These are phyloP conservation scores for Apotomis capreana DNA, from an alignment of 2,888 invertebrate species.

Conservation along the genomic window DNA sequence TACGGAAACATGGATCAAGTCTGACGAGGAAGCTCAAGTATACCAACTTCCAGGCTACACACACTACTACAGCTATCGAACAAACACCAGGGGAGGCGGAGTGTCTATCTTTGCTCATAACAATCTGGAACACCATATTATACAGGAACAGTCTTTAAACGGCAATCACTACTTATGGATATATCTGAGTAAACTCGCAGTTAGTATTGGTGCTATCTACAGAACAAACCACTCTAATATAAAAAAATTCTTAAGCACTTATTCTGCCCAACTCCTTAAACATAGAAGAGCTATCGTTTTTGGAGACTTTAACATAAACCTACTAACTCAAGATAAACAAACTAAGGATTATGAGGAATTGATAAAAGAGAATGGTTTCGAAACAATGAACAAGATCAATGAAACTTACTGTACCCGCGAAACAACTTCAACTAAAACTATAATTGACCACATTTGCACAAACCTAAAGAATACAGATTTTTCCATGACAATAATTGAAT, in stretches of 20 bases:
- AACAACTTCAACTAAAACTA: conserved; percentile 31
- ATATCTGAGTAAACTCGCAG: conserved; percentile 40
- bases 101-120: no score
- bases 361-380: conserved; percentile 30
- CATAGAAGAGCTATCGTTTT: conserved; percentile 24
- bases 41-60: no score
- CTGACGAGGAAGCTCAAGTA: no score
- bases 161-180: conserved; percentile 23
- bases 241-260: conserved; percentile 24
- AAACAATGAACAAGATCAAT: conserved; percentile 42
- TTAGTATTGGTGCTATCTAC: conserved; percentile 22
- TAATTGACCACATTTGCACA: conserved; percentile 41
- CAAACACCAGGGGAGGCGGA: no score
- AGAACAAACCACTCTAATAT: conserved; percentile 26
- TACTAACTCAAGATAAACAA: no score
- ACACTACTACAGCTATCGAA: no score
- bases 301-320: no score
- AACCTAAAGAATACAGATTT: conserved; percentile 33
- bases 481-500: conserved; percentile 38
- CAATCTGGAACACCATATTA: no score
- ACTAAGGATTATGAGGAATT: conserved; percentile 26
- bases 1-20: no score
- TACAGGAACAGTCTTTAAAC: no score
- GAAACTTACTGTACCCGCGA: conserved; percentile 40
- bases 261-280: conserved; percentile 17